Base-by-base conservation (phyloP, 2,888 invertebrate species). In the Halocaridina rubra region DNA sequence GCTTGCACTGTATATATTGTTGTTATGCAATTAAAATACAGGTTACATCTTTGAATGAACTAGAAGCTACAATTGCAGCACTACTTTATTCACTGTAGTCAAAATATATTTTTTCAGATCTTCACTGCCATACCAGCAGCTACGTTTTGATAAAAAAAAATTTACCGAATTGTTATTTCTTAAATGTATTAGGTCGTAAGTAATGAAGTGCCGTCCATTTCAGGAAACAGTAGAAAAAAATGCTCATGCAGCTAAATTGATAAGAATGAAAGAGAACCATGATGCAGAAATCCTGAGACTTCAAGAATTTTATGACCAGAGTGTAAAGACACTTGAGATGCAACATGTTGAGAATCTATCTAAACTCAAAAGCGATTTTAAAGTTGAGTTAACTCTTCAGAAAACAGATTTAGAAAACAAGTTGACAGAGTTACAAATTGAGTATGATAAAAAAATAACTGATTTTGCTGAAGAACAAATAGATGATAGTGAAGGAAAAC, bases 321-420 rank as follows among this genome's bases (percentile, higher is more conserved):
- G 72, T 0, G 7, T 72, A n/a, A 69, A 78, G 19, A 61, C 72
- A 32, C 29, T 84, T 33, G 82, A 84, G 46, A 64, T 30, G 16
- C 77, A 84, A 7, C 82, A 84, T 29, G 72, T 72, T 13, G 33
- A 30, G 30, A 71, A 84, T n/a, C 7, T 71, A 22, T 1, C 10
- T 7, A 84, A 78, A 39, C 71, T 84, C 24, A 84, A 78, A 46
- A 59, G 71, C 22, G 78, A 84, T 27, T 84, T 84, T 30, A 84
- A 71, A 46, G 78, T 72, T 39, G 82, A 84, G 59, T 30, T 84
- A n/a, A 84, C 78, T 13, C 24, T 27, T 2, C 78, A 84, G 46
- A 84, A 84, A 32, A 78, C 77, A 29, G 77, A 78, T 33, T 61
- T 84, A 30, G 82, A 84, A 32, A 84, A 78, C 61, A 84, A 84